phyloP scores from a whole-genome alignment of 2,888 invertebrate species.

The Orchesellides sinensis region DNA sequence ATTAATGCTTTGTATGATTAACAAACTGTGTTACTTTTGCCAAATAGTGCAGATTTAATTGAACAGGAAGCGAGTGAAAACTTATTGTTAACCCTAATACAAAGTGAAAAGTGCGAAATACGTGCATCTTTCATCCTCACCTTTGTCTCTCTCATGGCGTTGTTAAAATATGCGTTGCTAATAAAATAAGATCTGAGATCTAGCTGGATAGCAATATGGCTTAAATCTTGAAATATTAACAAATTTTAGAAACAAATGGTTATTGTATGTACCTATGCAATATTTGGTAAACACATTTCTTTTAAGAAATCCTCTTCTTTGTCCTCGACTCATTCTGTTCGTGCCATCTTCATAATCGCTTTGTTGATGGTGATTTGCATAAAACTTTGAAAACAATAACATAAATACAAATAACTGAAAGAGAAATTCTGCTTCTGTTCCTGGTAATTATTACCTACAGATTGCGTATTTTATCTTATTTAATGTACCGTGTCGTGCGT shows the following conservation, averaged over 20 bases:
- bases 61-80: too few species aligned
- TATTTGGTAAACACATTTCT: too few species aligned
- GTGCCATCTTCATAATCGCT: conserved; percentile 15
- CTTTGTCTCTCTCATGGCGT: neutral
- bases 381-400: neutral
- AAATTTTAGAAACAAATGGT: too few species aligned
- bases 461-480: neutral
- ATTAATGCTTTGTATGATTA: too few species aligned
- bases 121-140: neutral
- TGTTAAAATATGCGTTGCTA: too few species aligned
- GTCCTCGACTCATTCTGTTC: neutral
- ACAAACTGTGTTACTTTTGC: neutral
- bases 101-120: neutral
- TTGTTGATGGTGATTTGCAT: conserved; percentile 25
- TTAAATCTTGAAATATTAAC: too few species aligned
- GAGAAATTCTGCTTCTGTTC: conserved; percentile 25
- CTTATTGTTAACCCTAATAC: too few species aligned
- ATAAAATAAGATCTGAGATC: too few species aligned
- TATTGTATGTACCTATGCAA: too few species aligned
- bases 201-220: too few species aligned
- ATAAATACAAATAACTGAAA: conserved; percentile 26
- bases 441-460: conserved; percentile 9
- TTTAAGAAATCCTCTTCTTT: too few species aligned
- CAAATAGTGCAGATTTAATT: neutral
- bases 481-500: conserved; percentile 5